Evolutionary conservation across 2,888 invertebrate species (phyloP), one percentile per base, ranked within the genome.

Genomic region (Mesoligia furuncula): DNA sequence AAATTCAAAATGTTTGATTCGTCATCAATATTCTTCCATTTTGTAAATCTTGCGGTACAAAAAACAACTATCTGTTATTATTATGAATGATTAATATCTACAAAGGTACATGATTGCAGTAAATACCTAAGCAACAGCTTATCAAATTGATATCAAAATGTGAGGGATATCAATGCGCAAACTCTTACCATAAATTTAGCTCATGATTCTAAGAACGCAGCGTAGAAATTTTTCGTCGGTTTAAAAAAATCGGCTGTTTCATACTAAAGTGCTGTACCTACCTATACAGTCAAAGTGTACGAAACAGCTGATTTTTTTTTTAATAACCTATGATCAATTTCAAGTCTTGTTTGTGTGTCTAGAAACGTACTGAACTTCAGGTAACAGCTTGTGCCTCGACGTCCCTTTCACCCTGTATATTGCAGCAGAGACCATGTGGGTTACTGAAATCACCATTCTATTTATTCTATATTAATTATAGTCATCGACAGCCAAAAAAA

Each of bases 1-100:
- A 72, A 36, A 20, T 72, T n/a, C 45, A 54, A 15, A 59, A 75
- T 65, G 4, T 75, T 74, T 64, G 4, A 54, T 80, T 82, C 59
- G 15, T 74, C 64, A 68, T 73, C 62, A 59, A 27, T 62, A 71
- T 66, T 73, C 82, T 80, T 75, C 65, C 27, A 74, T 78, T 79
- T 80, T 83, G 57, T 73, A 36, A 80, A 71, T 77, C 72, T 77
- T 79, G 78, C 77, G 77, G 86, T 86, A 86, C 83, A 83, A 83
- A 79, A 68, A 64, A 70, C 39, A 64, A 68, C 8, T 72, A 76
- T 70, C 73, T 75, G 65, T 78, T 83, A 42, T 67, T 62, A 65
- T 51, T 54, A 45, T 86, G 86, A 73, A 72, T 36, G 85, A 70
- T 86, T 86, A 72, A 79, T 74, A 79, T 85, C 75, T 80, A 74